A percentile compares a stretch with the other conserved stretches of the same genome.
These are phyloP conservation scores for Larimichthys polyactis DNA, from an alignment of 2,113 vertebrate genomes.

Conservation along the genomic window DNA sequence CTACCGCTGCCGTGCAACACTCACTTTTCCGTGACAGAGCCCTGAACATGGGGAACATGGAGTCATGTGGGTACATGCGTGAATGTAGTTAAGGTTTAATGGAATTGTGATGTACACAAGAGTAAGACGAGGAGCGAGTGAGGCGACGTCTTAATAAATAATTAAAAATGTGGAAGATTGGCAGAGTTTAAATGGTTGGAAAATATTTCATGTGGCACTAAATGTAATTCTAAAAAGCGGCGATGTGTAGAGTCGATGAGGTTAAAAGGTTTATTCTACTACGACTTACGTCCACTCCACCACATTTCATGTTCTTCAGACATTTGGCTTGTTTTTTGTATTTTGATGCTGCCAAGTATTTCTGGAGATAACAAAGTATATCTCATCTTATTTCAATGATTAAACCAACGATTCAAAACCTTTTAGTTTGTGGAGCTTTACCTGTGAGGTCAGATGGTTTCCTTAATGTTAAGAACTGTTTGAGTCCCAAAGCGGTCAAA, in stretches of 20 bases:
- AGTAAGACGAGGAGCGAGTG: conserved; percentile 1
- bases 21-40: conserved; percentile 5
- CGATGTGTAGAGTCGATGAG: not conserved
- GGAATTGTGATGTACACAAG: conserved; percentile 28
- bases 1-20: conserved; percentile 1
- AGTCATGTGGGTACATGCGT: conserved; percentile 13
- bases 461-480: too few relatives aligned
- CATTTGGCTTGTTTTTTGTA: not conserved
- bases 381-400: not conserved
- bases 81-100: conserved; percentile 17
- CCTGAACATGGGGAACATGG: conserved; percentile 6
- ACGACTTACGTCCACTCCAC: not conserved
- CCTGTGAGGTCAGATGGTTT: too few relatives aligned
- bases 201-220: conserved; percentile 21
- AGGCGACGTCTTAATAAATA: conserved; percentile 32
- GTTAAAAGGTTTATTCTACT: not conserved
- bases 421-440: too few relatives aligned
- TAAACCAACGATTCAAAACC: not conserved
- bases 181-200: conserved; percentile 9
- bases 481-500: too few relatives aligned
- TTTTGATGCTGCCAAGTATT: not conserved
- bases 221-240: not conserved
- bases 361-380: not conserved
- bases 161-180: conserved; percentile 39
- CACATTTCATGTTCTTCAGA: not conserved